Evolutionary conservation across 2,888 invertebrate genomes (phyloP), one percentile per base, ranked within the genome.

Genomic region (Tribolium freemani): DNA sequence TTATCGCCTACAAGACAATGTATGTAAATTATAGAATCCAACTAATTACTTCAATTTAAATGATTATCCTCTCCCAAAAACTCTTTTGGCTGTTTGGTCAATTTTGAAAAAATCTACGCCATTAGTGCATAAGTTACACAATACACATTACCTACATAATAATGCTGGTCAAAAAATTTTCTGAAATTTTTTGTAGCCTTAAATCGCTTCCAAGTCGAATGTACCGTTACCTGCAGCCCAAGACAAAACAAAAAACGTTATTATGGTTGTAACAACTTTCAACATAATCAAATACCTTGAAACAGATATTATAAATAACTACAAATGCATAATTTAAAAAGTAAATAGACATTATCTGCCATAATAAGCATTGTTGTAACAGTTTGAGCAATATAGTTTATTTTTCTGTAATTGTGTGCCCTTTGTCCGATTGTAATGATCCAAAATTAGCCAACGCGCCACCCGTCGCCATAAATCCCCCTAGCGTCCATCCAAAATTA

Each of bases 401-500:
- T n/a, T 26, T 26, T 26, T 26, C 2, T 26, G 26, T 26, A 26
- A 26, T 26, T 26, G 3, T 3, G 8, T 38, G 38, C 38, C 26
- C 26, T 26, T 26, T 26, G 38, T 38, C n/a, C 8, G 8, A 6
- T 38, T 38, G 38, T 38, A 38, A 38, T 38, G 38, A 38, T 38
- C 38, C 38, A 38, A 38, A 38, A 38, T 38, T 38, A 38, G 38
- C n/a, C n/a, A n/a, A 0, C n/a, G 38, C 38, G 38, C 8, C 38
- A 38, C n/a, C 38, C 38, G 38, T 8, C n/a, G 38, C n/a, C 9
- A 38, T 38, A 38, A 38, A 38, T 38, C n/a, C n/a, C 9, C 9
- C n/a, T 26, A 26, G 38, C 38, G 38, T 38, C 38, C 38, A 38
- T 38, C n/a, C 20, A 50, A 64, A 64, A 53, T 54, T 13, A 21